phyloP scores from a whole-genome alignment of 2,113 vertebrate genomes.

The Podiceps cristatus region DNA sequence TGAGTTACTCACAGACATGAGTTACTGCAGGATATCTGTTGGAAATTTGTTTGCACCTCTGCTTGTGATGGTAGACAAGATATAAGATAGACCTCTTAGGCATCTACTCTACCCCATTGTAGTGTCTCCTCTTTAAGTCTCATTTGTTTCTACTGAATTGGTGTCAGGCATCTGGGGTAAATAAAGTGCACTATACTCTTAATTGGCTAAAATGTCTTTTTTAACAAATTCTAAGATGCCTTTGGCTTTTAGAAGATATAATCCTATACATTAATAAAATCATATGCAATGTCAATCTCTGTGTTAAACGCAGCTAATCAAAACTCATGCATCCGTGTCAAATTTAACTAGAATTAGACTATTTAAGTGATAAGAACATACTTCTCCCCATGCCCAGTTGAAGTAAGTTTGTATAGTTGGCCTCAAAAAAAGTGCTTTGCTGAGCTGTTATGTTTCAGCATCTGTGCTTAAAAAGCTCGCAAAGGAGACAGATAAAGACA shows the following conservation, averaged over 20 bases:
- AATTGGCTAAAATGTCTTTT: neutral
- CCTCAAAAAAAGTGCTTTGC: neutral
- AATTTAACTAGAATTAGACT: neutral
- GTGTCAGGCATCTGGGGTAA: neutral
- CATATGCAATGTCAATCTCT: neutral
- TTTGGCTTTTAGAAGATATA: neutral
- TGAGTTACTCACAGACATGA: neutral
- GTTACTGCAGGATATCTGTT: neutral
- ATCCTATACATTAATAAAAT: neutral
- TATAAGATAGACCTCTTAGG: neutral
- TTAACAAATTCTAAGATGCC: neutral
- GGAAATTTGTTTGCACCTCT: neutral
- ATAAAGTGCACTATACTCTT: neutral
- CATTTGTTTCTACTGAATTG: neutral
- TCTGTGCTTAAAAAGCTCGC: neutral
- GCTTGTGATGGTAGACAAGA: neutral
- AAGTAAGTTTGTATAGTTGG: neutral
- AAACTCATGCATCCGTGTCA: neutral
- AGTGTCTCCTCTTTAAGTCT: neutral
- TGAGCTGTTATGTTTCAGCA: neutral
- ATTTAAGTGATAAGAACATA: neutral
- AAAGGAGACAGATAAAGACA: neutral
- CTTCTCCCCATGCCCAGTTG: neutral
- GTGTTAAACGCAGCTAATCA: neutral
- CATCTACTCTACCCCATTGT: accelerated